Evolutionary conservation across 1,140 invertebrate species (phyloP).

Genomic region (Drosophila paulistorum): DNA sequence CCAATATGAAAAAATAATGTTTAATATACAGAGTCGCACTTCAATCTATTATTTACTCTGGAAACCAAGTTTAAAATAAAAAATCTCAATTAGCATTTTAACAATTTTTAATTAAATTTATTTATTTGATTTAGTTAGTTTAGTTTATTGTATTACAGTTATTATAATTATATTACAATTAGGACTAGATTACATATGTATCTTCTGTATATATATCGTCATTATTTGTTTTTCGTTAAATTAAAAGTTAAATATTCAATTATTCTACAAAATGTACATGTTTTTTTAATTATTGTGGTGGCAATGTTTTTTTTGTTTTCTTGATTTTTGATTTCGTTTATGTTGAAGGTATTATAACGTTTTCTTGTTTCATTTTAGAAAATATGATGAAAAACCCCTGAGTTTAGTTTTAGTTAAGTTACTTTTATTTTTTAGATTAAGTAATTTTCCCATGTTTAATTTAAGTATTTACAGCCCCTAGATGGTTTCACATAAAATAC

Average conservation of each 20-base stretch:
- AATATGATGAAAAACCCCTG: slow-evolving; percentile 60
- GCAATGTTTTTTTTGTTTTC: not conserved
- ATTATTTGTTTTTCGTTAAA: slow-evolving; percentile 33
- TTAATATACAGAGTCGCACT: no score
- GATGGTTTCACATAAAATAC: slow-evolving; percentile 24
- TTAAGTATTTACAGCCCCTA: slow-evolving; percentile 63
- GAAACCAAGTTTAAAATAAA: not conserved
- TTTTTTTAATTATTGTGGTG: not conserved
- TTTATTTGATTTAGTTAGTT: slow-evolving; percentile 38
- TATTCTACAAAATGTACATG: not conserved
- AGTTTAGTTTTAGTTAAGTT: slow-evolving; percentile 70
- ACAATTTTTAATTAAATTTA: slow-evolving; percentile 54
- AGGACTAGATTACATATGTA: slow-evolving; percentile 75
- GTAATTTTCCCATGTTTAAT: slow-evolving; percentile 12
- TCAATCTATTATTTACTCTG: no score
- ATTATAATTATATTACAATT: slow-evolving; percentile 74
- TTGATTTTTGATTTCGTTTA: slow-evolving; percentile 3
- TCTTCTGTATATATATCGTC: slow-evolving; percentile 41
- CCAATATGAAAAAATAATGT: no score
- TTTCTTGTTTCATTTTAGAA: slow-evolving; percentile 25
- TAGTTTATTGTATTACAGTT: slow-evolving; percentile 54
- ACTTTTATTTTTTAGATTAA: slow-evolving; percentile 42
- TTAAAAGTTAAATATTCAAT: not conserved
- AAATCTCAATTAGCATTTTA: slow-evolving; percentile 11
- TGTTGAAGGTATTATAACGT: not conserved